Evolutionary conservation across 2,888 invertebrate species (phyloP).

Genomic region (Acleris sparsana): DNA sequence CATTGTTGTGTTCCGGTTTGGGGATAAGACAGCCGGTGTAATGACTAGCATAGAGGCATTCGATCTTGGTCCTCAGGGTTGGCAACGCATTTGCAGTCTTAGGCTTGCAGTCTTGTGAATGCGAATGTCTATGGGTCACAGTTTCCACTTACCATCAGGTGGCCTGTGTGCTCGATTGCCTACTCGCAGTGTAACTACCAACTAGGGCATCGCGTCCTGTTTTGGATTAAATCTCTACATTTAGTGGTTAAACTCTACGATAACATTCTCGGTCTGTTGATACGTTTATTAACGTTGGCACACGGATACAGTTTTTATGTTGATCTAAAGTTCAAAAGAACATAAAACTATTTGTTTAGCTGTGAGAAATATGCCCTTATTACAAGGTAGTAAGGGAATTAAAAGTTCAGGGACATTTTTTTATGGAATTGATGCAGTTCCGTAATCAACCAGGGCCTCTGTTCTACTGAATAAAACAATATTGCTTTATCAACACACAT

Average conservation of each 20-base stretch:
- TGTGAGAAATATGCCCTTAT: slow-evolving; percentile 2
- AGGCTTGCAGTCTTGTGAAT: too few species aligned
- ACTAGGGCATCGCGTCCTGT: too few species aligned
- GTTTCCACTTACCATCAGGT: too few species aligned
- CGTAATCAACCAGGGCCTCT: neutral
- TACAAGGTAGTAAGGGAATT: neutral
- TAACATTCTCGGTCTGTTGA: slow-evolving; percentile 6
- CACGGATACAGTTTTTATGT: slow-evolving; percentile 33
- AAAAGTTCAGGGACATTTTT: slow-evolving; percentile 30
- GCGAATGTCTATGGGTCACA: too few species aligned
- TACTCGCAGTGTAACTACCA: too few species aligned
- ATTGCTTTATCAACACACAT: too few species aligned
- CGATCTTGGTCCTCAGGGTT: too few species aligned
- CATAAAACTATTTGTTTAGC: slow-evolving; percentile 15
- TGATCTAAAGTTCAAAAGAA: slow-evolving; percentile 25
- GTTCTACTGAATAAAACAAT: neutral
- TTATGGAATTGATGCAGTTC: slow-evolving; percentile 7
- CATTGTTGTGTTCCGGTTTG: too few species aligned
- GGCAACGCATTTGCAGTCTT: too few species aligned
- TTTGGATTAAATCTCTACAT: neutral
- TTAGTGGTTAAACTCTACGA: neutral
- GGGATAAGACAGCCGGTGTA: too few species aligned
- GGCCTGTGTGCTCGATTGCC: too few species aligned
- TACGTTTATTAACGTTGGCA: slow-evolving; percentile 25
- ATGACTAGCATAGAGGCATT: too few species aligned